These are phyloP conservation scores for Battus philenor DNA, from an alignment of 1,140 invertebrate species.

Conservation along the genomic window DNA sequence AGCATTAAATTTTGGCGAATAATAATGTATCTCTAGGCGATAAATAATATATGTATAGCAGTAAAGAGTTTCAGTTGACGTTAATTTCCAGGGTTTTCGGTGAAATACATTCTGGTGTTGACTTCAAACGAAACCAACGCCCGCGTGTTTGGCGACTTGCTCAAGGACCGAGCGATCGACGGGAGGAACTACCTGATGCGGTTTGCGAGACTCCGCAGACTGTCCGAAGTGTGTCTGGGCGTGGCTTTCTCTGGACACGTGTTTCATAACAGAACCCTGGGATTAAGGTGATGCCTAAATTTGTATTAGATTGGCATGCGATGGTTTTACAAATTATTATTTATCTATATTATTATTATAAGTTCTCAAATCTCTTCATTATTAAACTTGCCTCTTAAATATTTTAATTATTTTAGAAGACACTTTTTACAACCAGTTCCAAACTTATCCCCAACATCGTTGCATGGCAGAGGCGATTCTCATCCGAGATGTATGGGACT, in stretches of 20 bases:
- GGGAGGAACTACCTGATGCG: constrained; percentile 51
- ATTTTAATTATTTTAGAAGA: not conserved
- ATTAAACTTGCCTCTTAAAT: not conserved
- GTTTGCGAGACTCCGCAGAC: constrained; percentile 47
- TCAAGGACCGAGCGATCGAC: constrained; percentile 32
- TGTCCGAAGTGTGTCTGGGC: constrained; percentile 60
- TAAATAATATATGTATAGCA: too few relatives aligned
- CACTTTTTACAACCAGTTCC: too few relatives aligned
- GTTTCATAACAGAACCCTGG: constrained; percentile 57
- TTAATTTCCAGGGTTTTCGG: constrained; percentile 52
- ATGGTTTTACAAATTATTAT: not conserved
- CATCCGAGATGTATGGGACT: too few relatives aligned
- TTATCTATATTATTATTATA: too few relatives aligned
- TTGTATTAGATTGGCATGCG: not conserved
- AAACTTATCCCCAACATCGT: too few relatives aligned
- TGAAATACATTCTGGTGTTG: constrained; percentile 58
- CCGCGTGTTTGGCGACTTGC: constrained; percentile 50
- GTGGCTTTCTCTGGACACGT: constrained; percentile 62
- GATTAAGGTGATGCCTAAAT: constrained; percentile 58
- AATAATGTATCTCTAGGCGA: too few relatives aligned
- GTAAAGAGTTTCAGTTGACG: too few relatives aligned
- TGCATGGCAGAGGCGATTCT: too few relatives aligned
- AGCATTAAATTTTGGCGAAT: too few relatives aligned
- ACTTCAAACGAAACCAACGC: constrained; percentile 52
- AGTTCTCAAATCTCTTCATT: too few relatives aligned